These are phyloP conservation scores for Morphnarchus princeps DNA, from an alignment of 2,113 vertebrate species.

Conservation along the genomic window DNA sequence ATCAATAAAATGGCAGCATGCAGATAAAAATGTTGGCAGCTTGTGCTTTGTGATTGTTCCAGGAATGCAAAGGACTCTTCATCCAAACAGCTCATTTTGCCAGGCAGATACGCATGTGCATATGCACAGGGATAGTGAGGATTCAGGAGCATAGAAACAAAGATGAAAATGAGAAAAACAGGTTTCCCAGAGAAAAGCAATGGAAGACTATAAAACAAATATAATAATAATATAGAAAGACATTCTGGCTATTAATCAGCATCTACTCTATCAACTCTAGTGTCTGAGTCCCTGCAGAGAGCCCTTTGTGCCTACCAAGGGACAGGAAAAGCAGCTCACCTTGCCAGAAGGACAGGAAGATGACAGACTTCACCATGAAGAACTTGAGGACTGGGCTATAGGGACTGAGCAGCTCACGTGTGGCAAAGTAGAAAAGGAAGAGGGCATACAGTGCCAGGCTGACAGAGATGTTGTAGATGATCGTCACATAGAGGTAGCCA, in stretches of 20 bases:
- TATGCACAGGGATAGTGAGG: not conserved
- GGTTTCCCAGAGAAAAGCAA: not conserved
- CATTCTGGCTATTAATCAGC: not conserved
- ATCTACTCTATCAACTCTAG: not conserved
- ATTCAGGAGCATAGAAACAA: not conserved
- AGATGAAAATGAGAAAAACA: not conserved
- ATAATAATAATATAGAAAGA: not conserved
- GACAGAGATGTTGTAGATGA: slow-evolving; percentile 96
- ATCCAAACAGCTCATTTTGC: not conserved
- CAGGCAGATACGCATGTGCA: not conserved
- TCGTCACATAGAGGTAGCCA: slow-evolving; percentile 94
- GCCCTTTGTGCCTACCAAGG: not conserved
- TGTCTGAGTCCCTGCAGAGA: not conserved
- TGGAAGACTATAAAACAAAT: not conserved
- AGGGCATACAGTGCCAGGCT: slow-evolving; percentile 93
- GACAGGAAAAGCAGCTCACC: slow-evolving; percentile 69
- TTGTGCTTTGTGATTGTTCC: not conserved
- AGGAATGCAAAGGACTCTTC: not conserved
- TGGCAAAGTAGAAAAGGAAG: slow-evolving; percentile 95
- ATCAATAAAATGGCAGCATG: not conserved
- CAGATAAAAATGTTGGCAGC: not conserved
- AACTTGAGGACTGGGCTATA: slow-evolving; percentile 97
- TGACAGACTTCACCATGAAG: slow-evolving; percentile 97
- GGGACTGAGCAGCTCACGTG: slow-evolving; percentile 88
- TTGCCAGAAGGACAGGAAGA: slow-evolving; percentile 97